Conservation (phyloP, 1,140 invertebrate genomes). For the Bilobella aurantiaca region DNA sequence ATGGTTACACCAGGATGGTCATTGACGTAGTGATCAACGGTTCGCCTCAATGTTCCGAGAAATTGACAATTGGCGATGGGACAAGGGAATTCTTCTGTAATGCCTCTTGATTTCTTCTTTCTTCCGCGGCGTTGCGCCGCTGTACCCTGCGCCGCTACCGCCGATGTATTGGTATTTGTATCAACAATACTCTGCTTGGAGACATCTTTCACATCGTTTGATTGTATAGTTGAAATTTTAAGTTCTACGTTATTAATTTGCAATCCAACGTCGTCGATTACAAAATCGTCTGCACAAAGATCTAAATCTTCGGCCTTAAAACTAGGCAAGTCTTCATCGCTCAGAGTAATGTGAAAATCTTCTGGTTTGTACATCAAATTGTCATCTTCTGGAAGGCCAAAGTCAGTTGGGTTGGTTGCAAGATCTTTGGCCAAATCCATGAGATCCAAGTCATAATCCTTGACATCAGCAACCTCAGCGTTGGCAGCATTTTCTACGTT, state of each 20-base stretch:
- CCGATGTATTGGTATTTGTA: no score
- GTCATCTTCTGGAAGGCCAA: background rate
- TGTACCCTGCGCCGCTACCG: no score
- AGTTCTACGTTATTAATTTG: no score
- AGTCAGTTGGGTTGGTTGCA: background rate
- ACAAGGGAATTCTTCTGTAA: background rate
- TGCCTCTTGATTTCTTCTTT: background rate
- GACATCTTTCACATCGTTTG: no score
- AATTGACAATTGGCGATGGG: background rate
- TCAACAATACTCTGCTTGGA: no score
- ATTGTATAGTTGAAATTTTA: no score
- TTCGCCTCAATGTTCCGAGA: constrained; percentile 13
- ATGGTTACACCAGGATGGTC: constrained; percentile 7
- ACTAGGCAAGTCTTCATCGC: background rate
- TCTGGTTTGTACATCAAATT: background rate
- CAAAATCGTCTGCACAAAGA: background rate
- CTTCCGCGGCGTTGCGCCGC: background rate
- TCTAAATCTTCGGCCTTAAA: background rate
- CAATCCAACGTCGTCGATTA: background rate
- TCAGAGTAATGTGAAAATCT: background rate
- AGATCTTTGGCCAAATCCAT: background rate
- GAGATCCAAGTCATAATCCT: background rate
- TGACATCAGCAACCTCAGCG: background rate
- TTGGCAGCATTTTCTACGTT: no score
- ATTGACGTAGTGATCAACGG: constrained; percentile 21